Conservation (phyloP, 2,888 invertebrate genomes). For the Hyppa rectilinea region DNA sequence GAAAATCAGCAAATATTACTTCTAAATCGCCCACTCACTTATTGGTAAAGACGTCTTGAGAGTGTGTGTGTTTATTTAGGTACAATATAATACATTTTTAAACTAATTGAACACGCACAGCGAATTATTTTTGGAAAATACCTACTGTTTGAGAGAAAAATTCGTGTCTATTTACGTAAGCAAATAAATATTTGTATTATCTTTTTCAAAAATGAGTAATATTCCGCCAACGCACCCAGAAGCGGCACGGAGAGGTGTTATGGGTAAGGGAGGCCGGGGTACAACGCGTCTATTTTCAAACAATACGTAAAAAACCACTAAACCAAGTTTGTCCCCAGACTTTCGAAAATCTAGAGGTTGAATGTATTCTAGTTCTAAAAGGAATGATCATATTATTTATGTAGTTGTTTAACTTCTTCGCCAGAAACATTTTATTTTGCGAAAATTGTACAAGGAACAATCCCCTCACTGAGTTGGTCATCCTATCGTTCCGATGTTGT, state of each 20-base stretch:
- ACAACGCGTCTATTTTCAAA: no score
- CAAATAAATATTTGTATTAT: not conserved
- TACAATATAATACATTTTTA: not conserved
- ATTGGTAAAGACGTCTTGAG: not conserved
- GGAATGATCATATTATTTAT: no score
- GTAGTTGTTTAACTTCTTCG: no score
- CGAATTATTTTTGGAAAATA: not conserved
- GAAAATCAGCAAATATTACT: not conserved
- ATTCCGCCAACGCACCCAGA: constrained; percentile 2
- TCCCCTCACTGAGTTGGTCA: no score
- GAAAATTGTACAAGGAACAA: no score
- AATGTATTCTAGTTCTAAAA: no score
- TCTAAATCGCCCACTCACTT: not conserved
- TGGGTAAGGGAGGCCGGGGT: no score
- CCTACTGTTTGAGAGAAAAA: constrained; percentile 1
- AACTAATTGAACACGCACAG: not conserved
- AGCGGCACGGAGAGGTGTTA: not conserved
- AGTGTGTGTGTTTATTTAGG: not conserved
- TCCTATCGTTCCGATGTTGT: no score
- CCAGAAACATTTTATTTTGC: no score
- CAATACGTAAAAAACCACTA: no score
- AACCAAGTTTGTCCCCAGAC: no score
- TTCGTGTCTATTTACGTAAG: not conserved
- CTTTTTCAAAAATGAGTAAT: not conserved
- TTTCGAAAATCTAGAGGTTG: no score